Base-by-base conservation (phyloP, 64 coral and sea anemone species). In the Pocillopora verrucosa region DNA sequence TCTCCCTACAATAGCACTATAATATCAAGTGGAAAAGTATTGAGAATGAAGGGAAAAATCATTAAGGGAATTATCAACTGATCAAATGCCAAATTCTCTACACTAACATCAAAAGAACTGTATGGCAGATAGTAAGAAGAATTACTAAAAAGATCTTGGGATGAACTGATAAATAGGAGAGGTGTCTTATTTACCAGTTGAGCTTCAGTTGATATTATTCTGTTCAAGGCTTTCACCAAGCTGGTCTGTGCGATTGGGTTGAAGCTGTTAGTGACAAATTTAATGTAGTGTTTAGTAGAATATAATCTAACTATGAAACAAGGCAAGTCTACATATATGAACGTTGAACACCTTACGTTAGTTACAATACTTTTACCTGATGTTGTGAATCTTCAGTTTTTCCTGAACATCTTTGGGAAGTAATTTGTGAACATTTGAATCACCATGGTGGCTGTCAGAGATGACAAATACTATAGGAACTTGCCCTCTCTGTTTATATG, bases 191-290 rank as follows among this genome's bases (percentile, higher is more conserved):
- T 30, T 30, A 99, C 97, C 97, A 95, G 89, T 37, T 99, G 76
- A 19, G 61, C 85, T 84, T 95, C 94, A 14, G 72, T 68, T 17
- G 91, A 90, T 24, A 86, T 75, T 57, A 99, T 93, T 80, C 91
- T 92, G 73, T 93, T 93, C 37, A 95, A 69, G 36, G 94, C 70
- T 76, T 99, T 99, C n/a, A 95, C 94, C 24, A 99, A 87, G 87
- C 91, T 99, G 67, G 97, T 99, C 65, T 91, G 90, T 34, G 97
- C 94, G 59, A 92, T 89, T n/a, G 97, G 97, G 51, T 99, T 99
- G 56, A 95, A 99, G 61, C 97, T 99, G 62, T 73, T 80, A 89
- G 37, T 72, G 25, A 84, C 17, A 61, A n/a, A 3, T 51, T 38
- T 22, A 20, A 16, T 78, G 7, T 17, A 19, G 57, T 41, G 22